Base-by-base conservation (phyloP, 2,113 vertebrate genomes). In the Tyrannus savana region DNA sequence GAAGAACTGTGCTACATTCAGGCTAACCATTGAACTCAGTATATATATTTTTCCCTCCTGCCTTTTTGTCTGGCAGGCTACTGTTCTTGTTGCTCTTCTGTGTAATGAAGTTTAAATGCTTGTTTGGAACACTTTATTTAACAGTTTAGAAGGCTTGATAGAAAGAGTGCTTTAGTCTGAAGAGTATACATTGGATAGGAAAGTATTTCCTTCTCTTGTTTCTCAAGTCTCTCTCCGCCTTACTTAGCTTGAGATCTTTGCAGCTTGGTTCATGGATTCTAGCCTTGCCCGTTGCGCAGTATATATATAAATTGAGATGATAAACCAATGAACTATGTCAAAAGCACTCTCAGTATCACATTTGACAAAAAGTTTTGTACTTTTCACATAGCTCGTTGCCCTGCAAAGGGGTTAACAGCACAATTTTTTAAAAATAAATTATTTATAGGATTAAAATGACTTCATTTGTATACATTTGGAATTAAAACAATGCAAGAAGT, bases 51-150 rank as follows among this genome's bases (percentile, higher is more conserved):
- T 98, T 97, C 97, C 98, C 98, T 97, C 97, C 97, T 97, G 97
- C 97, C 97, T 97, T 98, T 98, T 98, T 98, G 98, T 98, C 96
- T 96, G 98, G 98, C 97, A 91, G 98, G 97, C 95, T 97, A 98
- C 97, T 98, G 98, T 98, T 98, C 98, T 98, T 97, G 98, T 98
- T 98, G 98, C 98, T 98, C 98, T 98, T 98, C 98, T 98, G 98
- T 98, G 98, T 98, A 98, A 98, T 98, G 98, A 98, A 98, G 98
- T 98, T 98, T 98, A 98, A 98, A 98, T 98, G 98, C 98, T 98
- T 98, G 98, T 98, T 98, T 98, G 98, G 98, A 98, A 98, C 98
- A 99, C 98, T 98, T 99, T 98, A 99, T 99, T 99, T 98, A 99
- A 98, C 98, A 99, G 98, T 98, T 98, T 98, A 98, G 98, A 98